phyloP scores from a whole-genome alignment of 2,797 vertebrate species.

The Harpagifer antarcticus region DNA sequence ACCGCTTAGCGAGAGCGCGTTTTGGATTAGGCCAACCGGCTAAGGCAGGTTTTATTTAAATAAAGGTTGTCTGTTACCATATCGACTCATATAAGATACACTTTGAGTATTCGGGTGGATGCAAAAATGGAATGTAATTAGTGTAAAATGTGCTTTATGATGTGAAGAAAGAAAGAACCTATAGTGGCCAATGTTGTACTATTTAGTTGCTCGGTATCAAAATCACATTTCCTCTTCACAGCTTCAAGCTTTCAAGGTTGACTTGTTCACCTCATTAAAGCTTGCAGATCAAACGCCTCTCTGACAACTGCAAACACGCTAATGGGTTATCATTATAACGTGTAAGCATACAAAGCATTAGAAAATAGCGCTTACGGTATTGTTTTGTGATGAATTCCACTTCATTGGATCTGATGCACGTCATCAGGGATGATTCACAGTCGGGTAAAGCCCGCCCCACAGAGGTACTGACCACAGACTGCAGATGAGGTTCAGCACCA shows the following conservation, averaged over 20 bases:
- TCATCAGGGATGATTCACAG: conserved; percentile 67
- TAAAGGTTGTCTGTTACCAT: no score
- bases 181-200: no score
- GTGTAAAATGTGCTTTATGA: background rate
- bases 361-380: conserved; percentile 6
- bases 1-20: no score
- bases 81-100: no score
- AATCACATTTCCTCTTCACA: background rate
- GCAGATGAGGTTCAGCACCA: conserved; percentile 38
- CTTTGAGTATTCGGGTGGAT: no score
- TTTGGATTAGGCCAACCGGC: no score
- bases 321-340: background rate
- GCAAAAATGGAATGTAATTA: background rate
- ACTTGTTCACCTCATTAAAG: background rate
- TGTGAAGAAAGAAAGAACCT: background rate
- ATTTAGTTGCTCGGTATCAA: background rate
- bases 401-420: conserved; percentile 44
- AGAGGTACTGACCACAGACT: conserved; percentile 42
- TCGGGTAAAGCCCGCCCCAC: conserved; percentile 23
- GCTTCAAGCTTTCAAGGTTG: background rate
- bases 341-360: background rate
- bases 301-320: background rate
- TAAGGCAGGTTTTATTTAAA: no score
- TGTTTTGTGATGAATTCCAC: conserved; percentile 47
- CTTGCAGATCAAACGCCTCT: background rate